Conservation (phyloP, 2,113 vertebrate species). For the Actenoides lindsayi region DNA sequence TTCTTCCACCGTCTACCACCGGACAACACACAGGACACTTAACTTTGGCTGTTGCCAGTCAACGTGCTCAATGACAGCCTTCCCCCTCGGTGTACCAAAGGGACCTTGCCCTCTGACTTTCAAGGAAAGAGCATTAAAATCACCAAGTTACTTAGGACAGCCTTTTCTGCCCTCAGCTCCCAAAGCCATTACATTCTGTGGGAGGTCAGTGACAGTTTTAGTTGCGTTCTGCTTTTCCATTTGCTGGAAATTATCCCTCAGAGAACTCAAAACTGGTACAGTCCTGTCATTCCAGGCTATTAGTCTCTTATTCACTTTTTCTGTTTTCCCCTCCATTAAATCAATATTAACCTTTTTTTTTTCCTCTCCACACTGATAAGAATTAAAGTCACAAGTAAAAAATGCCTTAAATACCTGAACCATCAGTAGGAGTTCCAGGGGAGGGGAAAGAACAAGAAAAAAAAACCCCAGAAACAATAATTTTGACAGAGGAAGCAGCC, state of each 20-base stretch:
- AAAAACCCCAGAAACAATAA: neutral
- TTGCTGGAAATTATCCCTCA: slow-evolving; percentile 40
- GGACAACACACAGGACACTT: neutral
- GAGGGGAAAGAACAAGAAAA: neutral
- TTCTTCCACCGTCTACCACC: neutral
- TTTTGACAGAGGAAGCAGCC: neutral
- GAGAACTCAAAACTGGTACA: neutral
- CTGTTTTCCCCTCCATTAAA: neutral
- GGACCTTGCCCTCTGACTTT: slow-evolving; percentile 12
- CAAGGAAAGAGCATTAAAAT: slow-evolving; percentile 21
- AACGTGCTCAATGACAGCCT: fast-evolving
- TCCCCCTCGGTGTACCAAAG: fast-evolving
- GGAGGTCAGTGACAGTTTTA: slow-evolving; percentile 42
- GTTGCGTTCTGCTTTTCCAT: neutral
- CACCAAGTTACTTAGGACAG: neutral
- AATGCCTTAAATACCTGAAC: neutral
- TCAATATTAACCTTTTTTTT: neutral
- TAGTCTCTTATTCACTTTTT: neutral
- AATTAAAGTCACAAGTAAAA: neutral
- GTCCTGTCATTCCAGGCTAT: neutral
- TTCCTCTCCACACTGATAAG: neutral
- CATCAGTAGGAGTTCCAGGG: neutral
- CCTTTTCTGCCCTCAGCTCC: neutral
- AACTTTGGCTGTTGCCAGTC: neutral
- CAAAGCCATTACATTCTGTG: neutral